Conservation (phyloP, 2,888 invertebrate species). For the Ephialtes manifestator region DNA sequence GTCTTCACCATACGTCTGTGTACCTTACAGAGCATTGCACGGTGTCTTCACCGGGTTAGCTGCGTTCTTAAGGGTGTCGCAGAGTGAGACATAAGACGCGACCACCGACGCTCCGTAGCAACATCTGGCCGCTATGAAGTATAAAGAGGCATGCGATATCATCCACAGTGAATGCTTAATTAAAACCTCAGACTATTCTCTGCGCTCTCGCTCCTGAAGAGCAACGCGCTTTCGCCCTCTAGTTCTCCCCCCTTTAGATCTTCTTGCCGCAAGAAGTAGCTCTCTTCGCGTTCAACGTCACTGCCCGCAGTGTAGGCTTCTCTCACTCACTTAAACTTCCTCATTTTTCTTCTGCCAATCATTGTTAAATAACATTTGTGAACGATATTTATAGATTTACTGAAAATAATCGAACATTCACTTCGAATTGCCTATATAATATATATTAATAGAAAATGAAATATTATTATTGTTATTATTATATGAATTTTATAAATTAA, state of each 20-base stretch:
- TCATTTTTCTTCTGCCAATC: background rate
- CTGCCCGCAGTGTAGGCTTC: background rate
- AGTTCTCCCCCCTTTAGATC: background rate
- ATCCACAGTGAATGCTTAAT: slow-evolving; percentile 85
- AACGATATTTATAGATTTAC: background rate
- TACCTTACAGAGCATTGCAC: slow-evolving; percentile 37
- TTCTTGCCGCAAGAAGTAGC: slow-evolving; percentile 41
- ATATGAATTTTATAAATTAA: too few species aligned
- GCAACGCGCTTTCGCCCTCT: slow-evolving; percentile 19
- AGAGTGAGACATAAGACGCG: slow-evolving; percentile 46
- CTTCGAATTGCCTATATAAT: background rate
- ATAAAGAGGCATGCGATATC: slow-evolving; percentile 87
- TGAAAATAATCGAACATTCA: too few species aligned
- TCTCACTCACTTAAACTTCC: slow-evolving; percentile 7
- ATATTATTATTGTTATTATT: too few species aligned
- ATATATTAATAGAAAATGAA: too few species aligned
- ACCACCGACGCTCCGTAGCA: slow-evolving; percentile 76
- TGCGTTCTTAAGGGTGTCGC: slow-evolving; percentile 37
- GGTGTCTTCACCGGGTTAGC: slow-evolving; percentile 56
- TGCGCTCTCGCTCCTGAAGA: slow-evolving; percentile 66
- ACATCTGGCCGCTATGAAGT: slow-evolving; percentile 88
- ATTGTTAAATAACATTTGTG: background rate
- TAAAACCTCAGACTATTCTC: slow-evolving; percentile 84
- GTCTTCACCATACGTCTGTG: slow-evolving; percentile 32
- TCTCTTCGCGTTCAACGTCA: slow-evolving; percentile 30